Evolutionary conservation across 30 jellyfish, hydroid and myxozoan species (phyloP), one percentile per base, ranked within the genome.

Genomic region (Aurelia aurita complex sp. Pacific): DNA sequence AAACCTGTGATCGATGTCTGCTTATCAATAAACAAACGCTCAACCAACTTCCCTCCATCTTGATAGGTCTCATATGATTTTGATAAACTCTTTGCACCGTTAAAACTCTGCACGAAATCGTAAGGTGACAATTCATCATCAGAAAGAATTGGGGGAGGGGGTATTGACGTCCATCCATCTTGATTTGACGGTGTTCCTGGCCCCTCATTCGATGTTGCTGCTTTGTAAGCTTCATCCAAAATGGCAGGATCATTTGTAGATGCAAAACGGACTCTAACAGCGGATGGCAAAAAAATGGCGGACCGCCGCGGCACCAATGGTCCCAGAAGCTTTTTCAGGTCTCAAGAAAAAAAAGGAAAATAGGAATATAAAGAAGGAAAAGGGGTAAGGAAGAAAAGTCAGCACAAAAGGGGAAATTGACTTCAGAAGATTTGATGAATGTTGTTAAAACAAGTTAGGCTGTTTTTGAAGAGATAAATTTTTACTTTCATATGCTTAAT

Each of bases 101-200:
- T 67, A 59, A 84, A 73, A 54, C 66, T 84, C 38, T 74, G 87
- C 34, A 84, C 93, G 0, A 75, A 18, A 67, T 84, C 87, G 4
- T 32, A 42, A 46, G 64, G 69, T 11, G 87, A 42, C 2, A 65
- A 6, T 53, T 60, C 82, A 14, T 84, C 87, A 50, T 73, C 82
- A 17, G 76, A 64, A 12, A 77, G 42, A 35, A 73, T 69, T 3
- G 93, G 93, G 6, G 93, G 93, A 32, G 93, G 93, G 10, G 93
- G 87, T 8, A 70, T 74, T 68, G 87, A 64, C 29, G 93, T 84
- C 93, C 93, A 84, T 34, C 93, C 93, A 73, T 84, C 93, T 17
- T 64, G 67, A 73, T 77, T 71, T 10, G 85, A 83, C 10, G 93
- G 70, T 11, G 64, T 3, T 10, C 50, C 36, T 18, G 77, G 89